Conservation (phyloP, 2,888 invertebrate genomes). For the Tortricodes alternella region DNA sequence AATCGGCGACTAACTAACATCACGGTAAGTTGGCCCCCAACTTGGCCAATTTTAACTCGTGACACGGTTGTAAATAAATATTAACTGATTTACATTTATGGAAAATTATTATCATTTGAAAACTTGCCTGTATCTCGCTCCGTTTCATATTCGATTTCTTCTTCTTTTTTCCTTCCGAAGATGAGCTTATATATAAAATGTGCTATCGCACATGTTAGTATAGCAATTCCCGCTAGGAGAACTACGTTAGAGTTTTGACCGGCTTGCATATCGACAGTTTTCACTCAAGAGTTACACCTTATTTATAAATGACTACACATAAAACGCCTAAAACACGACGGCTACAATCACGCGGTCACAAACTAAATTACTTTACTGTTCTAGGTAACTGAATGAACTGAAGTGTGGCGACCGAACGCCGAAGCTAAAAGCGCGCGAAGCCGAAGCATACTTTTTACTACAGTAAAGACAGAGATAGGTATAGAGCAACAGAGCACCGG, state of each 20-base stretch:
- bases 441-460: constrained; percentile 23
- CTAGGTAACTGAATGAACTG: constrained; percentile 42
- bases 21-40: constrained; percentile 17
- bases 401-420: constrained; percentile 39
- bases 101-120: constrained; percentile 6
- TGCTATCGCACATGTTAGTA: constrained; percentile 62
- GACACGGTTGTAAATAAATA: neutral
- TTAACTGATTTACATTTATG: neutral
- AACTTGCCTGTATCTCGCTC: constrained; percentile 67
- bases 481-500: constrained; percentile 13
- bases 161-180: constrained; percentile 64
- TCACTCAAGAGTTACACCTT: constrained; percentile 65
- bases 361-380: constrained; percentile 33
- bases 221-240: constrained; percentile 55
- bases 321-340: constrained; percentile 46
- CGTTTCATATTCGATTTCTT: constrained; percentile 60
- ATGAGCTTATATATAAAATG: constrained; percentile 67
- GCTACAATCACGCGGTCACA: constrained; percentile 67
- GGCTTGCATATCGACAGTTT: constrained; percentile 72
- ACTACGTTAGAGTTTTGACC: constrained; percentile 58
- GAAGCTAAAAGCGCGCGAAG: constrained; percentile 33
- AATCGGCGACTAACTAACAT: constrained; percentile 10
- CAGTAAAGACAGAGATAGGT: constrained; percentile 25
- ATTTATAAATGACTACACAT: constrained; percentile 35
- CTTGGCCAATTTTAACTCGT: constrained; percentile 7